phyloP scores from a whole-genome alignment of 2,888 invertebrate species.

The Sminthurinus aureus region DNA sequence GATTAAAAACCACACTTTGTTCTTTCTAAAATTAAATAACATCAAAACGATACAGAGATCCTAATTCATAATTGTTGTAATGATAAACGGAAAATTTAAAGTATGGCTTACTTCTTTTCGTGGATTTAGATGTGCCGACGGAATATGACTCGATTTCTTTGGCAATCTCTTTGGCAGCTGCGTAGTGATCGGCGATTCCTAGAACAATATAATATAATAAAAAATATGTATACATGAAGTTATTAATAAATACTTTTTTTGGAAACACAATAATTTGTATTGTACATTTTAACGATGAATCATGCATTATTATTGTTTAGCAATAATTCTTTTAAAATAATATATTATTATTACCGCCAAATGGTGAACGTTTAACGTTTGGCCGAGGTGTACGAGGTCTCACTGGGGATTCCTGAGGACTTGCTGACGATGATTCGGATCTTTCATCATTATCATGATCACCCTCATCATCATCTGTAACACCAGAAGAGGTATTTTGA shows the following conservation, averaged over 20 bases:
- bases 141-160: slow-evolving; percentile 60
- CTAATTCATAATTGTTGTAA: not conserved
- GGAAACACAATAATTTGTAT: too few species aligned
- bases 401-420: slow-evolving; percentile 24
- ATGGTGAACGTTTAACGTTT: slow-evolving; percentile 50
- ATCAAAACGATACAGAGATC: not conserved
- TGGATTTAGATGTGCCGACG: slow-evolving; percentile 51
- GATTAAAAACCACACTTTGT: not conserved
- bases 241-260: too few species aligned
- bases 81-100: not conserved
- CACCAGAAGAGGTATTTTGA: not conserved
- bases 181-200: slow-evolving; percentile 60
- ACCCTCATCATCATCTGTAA: slow-evolving; percentile 40
- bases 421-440: slow-evolving; percentile 40
- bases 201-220: too few species aligned
- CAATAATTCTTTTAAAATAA: too few species aligned
- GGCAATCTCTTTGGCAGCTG: slow-evolving; percentile 60
- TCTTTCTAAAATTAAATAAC: not conserved
- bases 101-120: slow-evolving; percentile 55
- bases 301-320: too few species aligned
- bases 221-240: too few species aligned
- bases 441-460: slow-evolving; percentile 52
- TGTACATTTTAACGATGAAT: too few species aligned
- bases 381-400: slow-evolving; percentile 41
- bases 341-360: slow-evolving; percentile 43